Evolutionary conservation across 1,140 invertebrate genomes (phyloP).

Genomic region (Caenorhabditis elegans): DNA sequence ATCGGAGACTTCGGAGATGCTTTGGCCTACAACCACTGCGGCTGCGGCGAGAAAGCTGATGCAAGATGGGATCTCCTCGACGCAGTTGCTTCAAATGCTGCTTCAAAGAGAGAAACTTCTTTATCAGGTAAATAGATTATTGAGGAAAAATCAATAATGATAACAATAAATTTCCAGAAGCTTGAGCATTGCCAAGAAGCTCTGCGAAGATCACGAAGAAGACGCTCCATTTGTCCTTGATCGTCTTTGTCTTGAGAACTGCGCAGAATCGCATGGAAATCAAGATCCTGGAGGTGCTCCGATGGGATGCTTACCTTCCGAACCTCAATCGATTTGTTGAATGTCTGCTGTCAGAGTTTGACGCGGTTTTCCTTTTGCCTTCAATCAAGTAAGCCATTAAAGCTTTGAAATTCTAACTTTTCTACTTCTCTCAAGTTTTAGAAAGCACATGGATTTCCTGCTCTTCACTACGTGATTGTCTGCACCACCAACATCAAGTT

Average conservation of each 20-base stretch:
- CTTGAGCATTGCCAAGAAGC: slow-evolving; percentile 43
- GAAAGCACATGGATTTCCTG: too few relatives aligned
- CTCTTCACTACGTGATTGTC: too few relatives aligned
- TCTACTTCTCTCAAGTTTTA: too few relatives aligned
- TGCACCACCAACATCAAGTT: too few relatives aligned
- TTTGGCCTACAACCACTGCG: too few relatives aligned
- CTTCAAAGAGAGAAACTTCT: slow-evolving; percentile 35
- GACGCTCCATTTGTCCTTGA: background rate
- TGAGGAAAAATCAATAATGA: too few relatives aligned
- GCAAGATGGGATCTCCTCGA: slow-evolving; percentile 35
- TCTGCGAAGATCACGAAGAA: slow-evolving; percentile 43
- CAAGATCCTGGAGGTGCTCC: slow-evolving; percentile 18
- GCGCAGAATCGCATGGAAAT: slow-evolving; percentile 34
- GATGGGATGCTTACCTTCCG: slow-evolving; percentile 28
- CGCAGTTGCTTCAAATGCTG: slow-evolving; percentile 35
- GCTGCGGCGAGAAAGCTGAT: slow-evolving; percentile 33
- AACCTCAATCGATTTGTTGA: slow-evolving; percentile 24
- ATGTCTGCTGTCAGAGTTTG: slow-evolving; percentile 14
- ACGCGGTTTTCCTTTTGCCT: slow-evolving; percentile 12
- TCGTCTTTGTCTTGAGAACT: slow-evolving; percentile 24
- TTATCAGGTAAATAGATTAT: background rate
- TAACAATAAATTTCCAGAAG: too few relatives aligned
- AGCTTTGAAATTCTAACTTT: too few relatives aligned
- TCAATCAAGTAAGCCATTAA: slow-evolving; percentile 10
- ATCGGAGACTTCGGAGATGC: too few relatives aligned